These are phyloP conservation scores for Dysdera silvatica DNA, from an alignment of 1,140 invertebrate genomes.

Conservation along the genomic window DNA sequence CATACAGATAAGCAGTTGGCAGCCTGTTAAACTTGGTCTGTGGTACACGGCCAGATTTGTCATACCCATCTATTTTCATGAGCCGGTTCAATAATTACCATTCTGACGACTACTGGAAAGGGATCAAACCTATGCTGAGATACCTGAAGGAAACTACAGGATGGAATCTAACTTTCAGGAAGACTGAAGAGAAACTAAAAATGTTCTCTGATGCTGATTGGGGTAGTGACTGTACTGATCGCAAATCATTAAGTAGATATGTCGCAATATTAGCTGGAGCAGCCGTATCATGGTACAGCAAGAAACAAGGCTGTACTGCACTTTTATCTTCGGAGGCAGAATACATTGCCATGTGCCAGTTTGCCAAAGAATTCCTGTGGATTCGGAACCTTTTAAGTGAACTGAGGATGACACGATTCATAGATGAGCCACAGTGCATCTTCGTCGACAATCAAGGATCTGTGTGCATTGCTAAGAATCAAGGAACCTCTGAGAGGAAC, in stretches of 20 bases:
- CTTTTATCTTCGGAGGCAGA: constrained; percentile 45
- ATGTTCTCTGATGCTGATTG: constrained; percentile 10
- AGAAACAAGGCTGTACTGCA: constrained; percentile 47
- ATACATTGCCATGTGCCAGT: constrained; percentile 43
- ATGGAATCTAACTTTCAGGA: background rate
- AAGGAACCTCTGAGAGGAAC: constrained; percentile 40
- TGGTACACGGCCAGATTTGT: constrained; percentile 46
- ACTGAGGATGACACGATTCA: no score
- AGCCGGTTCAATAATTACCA: constrained; percentile 43
- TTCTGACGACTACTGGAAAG: constrained; percentile 35
- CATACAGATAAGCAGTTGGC: constrained; percentile 32
- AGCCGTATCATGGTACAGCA: constrained; percentile 49
- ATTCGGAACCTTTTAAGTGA: constrained; percentile 31
- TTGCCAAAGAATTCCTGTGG: constrained; percentile 43
- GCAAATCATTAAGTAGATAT: constrained; percentile 39
- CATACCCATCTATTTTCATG: constrained; percentile 43
- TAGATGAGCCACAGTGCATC: background rate
- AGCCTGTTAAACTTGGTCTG: constrained; percentile 44
- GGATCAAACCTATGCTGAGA: constrained; percentile 36
- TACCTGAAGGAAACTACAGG: constrained; percentile 35
- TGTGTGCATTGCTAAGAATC: constrained; percentile 39
- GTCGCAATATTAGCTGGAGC: constrained; percentile 38
- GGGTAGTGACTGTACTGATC: constrained; percentile 25
- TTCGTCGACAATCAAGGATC: constrained; percentile 37
- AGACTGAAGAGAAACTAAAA: background rate